phyloP scores from a whole-genome alignment of 1,140 invertebrate genomes.

The Philopotamus ludificatus region DNA sequence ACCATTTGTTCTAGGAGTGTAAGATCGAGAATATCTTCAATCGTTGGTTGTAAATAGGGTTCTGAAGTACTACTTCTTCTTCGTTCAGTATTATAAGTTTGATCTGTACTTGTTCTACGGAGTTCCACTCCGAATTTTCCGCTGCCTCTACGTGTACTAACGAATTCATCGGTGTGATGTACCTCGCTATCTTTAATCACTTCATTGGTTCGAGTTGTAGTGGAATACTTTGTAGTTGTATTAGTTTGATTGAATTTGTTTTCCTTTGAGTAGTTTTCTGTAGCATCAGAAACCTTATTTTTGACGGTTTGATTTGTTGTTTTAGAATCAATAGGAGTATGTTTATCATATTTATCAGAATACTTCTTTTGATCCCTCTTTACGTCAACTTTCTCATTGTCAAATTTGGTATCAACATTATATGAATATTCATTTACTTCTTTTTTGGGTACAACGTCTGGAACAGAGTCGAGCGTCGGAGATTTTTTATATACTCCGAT shows the following conservation, averaged over 20 bases:
- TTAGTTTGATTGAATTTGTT: background rate
- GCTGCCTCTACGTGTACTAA: conserved; percentile 52
- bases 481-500: conserved; percentile 49
- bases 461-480: conserved; percentile 45
- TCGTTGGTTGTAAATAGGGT: conserved; percentile 52
- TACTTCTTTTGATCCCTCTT: background rate
- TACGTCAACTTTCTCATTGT: conserved; percentile 35
- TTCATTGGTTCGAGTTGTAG: background rate
- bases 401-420: conserved; percentile 33
- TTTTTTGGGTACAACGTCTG: conserved; percentile 41
- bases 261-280: background rate
- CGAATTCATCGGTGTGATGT: conserved; percentile 30
- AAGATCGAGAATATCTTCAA: conserved; percentile 71
- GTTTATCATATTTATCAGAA: background rate
- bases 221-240: background rate
- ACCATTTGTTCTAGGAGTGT: conserved; percentile 68
- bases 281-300: background rate
- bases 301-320: background rate
- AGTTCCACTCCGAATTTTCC: conserved; percentile 67
- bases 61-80: conserved; percentile 49
- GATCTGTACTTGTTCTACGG: conserved; percentile 55
- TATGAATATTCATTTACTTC: conserved; percentile 39
- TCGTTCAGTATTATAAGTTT: conserved; percentile 47
- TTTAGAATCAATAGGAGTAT: background rate
- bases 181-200: background rate